Base-by-base conservation (phyloP, 1,140 invertebrate species). In the Drosophila mojavensis region DNA sequence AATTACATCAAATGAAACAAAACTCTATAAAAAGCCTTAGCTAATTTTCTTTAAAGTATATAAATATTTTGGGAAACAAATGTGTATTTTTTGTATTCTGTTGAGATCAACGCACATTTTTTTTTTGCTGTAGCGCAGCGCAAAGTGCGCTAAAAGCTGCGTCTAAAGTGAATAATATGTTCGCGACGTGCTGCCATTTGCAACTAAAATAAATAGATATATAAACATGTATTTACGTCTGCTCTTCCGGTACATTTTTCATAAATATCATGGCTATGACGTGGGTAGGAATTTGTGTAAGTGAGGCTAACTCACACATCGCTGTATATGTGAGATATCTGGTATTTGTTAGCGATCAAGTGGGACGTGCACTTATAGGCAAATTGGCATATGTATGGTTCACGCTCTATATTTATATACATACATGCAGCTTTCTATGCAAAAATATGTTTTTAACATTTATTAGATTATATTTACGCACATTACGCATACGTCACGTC, bases 131-230 rank as follows among this genome's bases (percentile, higher is more conserved):
- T 74, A 88, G 71, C 48, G 78, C 63, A 86, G 48, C 39, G 48
- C 47, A 66, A 59, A 62, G 61, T 62, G 65, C 53, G 63, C 62
- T 85, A 86, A 71, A 68, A 77, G 83, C 76, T 64, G 61, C 63
- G 70, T 75, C 67, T 65, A 81, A 89, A 75, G 80, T 89, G 84
- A 89, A 89, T 81, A 89, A 89, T 89, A 89, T 68, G 74, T 64
- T 67, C 75, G 70, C 74, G 84, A 89, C 84, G 84, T 89, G 84
- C 80, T 81, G 78, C 76, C 80, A 89, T 89, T 89, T 84, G 55
- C 59, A 78, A 83, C 77, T 83, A 84, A 89, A 83, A 89, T 77
- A 89, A 83, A 77, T 84, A 86, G 59, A 81, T 73, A 80, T 55
- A 86, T 53, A 66, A 54, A 65, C 51, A 54, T 33, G 43, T 51